Base-by-base conservation (phyloP, 2,113 vertebrate species). In the Ochotona curzoniae region DNA sequence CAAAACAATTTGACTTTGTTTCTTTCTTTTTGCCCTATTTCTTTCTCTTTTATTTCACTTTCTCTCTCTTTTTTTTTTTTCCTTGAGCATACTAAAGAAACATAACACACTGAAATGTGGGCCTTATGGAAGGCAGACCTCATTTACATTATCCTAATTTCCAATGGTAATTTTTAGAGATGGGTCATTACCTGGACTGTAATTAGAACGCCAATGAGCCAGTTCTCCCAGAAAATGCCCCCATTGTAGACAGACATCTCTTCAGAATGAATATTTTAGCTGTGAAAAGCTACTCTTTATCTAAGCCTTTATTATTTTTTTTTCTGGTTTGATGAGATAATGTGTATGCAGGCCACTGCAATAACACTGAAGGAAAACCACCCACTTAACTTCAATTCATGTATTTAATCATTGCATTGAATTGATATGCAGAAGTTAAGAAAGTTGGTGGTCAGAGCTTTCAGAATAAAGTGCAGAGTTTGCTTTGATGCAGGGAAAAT, bases 141-240 rank as follows among this genome's bases (percentile, higher is more conserved):
- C 57, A 88, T 23, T 95, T 83, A 91, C 57, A 96, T 86, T 79
- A 95, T 87, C 64, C 71, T 85, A 87, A 88, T 83, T 82, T 82
- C 88, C 57, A 69, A n/a, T 63, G 67, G 66, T 96, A 96, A 81
- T 75, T 95, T 81, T 97, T 83, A 89, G 60, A 89, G 30, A 60
- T 83, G 76, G 28, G 49, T 93, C 71, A 96, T 89, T 88, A 82
- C 60, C 60, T 91, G 44, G 14, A 35, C 71, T 96, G 47, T 81
- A 80, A 91, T 78, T 79, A 95, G 18, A 21, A 89, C 87, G 20
- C 47, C 60, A 93, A 80, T 66, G 81, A 89, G 8, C 15, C 44
- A 83, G 12, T 93, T 93, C 32, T 83, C 26, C 63, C 75, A 83
- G 17, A 89, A 95, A 87, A 71, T 32, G 15, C 87, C 20, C 30